Base-by-base conservation (phyloP, 2,113 vertebrate genomes). In the Laticauda colubrina region DNA sequence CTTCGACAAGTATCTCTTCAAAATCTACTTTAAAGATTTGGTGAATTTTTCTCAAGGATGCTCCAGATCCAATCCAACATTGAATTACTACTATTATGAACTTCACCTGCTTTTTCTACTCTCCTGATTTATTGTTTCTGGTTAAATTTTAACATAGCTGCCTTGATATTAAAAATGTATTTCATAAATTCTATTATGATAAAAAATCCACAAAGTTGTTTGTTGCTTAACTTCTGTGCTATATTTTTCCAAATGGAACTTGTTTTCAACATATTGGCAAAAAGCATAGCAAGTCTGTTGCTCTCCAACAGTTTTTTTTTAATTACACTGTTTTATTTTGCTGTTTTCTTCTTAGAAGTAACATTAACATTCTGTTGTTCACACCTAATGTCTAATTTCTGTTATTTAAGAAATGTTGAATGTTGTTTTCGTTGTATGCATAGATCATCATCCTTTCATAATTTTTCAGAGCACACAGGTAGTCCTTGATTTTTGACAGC, bases 401-500 rank as follows among this genome's bases (percentile, higher is more conserved):
- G 87, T 85, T 15, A 89, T 45, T 43, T 89, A 89, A 48, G 34
- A 90, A 43, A 61, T 61, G 45, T 43, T 34, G 92, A 85, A 1
- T 0, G 5, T 89, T 85, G 87, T 81, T 26, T 89, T 0, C 2
- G 10, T 88, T 26, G 55, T 43, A 57, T 89, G 90, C 1, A 91
- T 0, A 6, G 15, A 53, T 57, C 18, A n/a, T n/a, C 0, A 48
- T 53, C 14, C 90, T 43, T 94, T 9, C 93, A 92, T 54, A 89
- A 15, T 95, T 94, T 85, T 94, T 90, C 91, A 88, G 0, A 3
- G 64, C 85, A 5, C 34, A 81, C 75, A 81, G 75, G 34, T 81
- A 43, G n/a, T 81, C 75, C 75, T 81, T 21, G 34, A 81, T 7
- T 81, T 81, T 43, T 8, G 6, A 18, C 0, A 1, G 15, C 15